Evolutionary conservation across 2,888 invertebrate species (phyloP), one percentile per base, ranked within the genome.

Genomic region (Creontiades dilutus): DNA sequence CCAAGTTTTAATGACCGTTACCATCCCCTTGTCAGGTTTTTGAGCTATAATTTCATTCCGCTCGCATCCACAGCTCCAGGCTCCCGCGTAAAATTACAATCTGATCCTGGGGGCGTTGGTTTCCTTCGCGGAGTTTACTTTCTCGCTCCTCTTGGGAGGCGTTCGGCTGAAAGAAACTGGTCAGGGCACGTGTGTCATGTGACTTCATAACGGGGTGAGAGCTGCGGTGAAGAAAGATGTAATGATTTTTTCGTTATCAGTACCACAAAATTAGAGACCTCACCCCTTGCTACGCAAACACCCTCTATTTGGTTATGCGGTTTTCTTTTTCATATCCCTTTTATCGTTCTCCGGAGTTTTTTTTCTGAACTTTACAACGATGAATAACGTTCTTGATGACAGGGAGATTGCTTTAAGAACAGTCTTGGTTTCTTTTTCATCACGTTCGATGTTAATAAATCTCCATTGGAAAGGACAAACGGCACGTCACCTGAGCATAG

Each of bases 181-280:
- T 52, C 52, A 5, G 52, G 27, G 52, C 82, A 82, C 82, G 82
- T 82, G 82, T 82, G 82, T 19, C 82, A 52, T 47, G 82, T 82
- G 78, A 37, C 47, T 52, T 52, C 82, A 23, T 47, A 82, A 47
- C 82, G 23, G 14, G 47, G 47, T 47, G 82, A 82, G 82, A 82
- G 82, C 82, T 82, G 82, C 27, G 27, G 52, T 82, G 27, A 52
- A 52, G 78, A 47, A 78, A 37, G 37, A 78, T 46, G 37, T 68
- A 46, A 46, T 46, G 16, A 37, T 78, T 78, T 78, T 19, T 78
- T 46, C 47, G 46, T 78, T 46, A 78, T 37, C 19, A 47, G 78
- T 19, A 7, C 16, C 47, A 47, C 37, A 28, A 46, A 78, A 78
- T 78, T 16, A 78, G 23, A 13, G 23, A 12, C 19, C 19, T 68